These are phyloP conservation scores for Uria lomvia DNA, from an alignment of 2,113 vertebrate species.

Conservation along the genomic window DNA sequence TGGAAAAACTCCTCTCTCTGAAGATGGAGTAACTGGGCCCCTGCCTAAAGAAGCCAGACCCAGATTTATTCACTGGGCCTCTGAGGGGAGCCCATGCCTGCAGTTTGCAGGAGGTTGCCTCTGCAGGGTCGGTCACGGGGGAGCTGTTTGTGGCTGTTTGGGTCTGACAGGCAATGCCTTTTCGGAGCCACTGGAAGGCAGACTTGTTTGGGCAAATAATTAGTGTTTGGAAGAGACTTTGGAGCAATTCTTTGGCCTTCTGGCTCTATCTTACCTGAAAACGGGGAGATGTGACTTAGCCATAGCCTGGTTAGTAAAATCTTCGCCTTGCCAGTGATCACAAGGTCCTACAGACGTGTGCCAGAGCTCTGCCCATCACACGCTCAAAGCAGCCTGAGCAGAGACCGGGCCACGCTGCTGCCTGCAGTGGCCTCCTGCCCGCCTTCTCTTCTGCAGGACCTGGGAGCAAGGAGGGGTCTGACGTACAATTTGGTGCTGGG, in stretches of 20 bases:
- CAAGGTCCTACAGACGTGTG: not conserved
- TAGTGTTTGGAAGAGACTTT: not conserved
- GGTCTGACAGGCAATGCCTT: not conserved
- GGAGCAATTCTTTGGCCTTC: not conserved
- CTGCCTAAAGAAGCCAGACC: not conserved
- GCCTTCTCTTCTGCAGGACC: not conserved
- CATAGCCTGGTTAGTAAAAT: not conserved
- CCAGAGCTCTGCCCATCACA: not conserved
- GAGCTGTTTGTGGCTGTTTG: not conserved
- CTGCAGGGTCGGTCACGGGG: fast-evolving
- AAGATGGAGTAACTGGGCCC: not conserved
- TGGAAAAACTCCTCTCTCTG: not conserved
- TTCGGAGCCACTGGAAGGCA: not conserved
- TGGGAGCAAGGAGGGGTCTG: not conserved
- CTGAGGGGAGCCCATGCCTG: fast-evolving
- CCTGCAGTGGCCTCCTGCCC: not conserved
- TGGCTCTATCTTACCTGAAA: not conserved
- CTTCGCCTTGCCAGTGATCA: not conserved
- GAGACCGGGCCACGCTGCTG: not conserved
- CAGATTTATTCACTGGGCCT: not conserved
- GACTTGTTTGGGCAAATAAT: not conserved
- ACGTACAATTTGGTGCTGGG: fast-evolving
- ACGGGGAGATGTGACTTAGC: not conserved
- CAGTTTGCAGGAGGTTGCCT: not conserved
- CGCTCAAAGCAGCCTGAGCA: fast-evolving